Conservation (phyloP, 2,888 invertebrate species). For the Hemistola chrysoprasaria region DNA sequence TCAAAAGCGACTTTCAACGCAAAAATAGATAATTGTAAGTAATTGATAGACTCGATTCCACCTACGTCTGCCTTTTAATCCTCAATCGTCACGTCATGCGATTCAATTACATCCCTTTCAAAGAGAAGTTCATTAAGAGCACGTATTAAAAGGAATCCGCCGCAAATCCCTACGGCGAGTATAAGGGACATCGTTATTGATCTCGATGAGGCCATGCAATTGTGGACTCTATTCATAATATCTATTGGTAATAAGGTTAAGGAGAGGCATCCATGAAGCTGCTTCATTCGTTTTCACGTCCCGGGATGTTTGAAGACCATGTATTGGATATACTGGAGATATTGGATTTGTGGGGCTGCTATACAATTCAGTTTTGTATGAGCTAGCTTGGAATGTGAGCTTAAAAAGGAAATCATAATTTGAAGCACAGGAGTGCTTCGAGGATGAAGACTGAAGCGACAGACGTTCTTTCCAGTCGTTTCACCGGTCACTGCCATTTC, state of each 20-base stretch:
- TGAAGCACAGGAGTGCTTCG: too few species aligned
- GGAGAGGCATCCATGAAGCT: background rate
- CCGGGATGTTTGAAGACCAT: background rate
- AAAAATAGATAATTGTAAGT: too few species aligned
- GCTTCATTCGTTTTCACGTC: slow-evolving; percentile 1
- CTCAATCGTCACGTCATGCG: background rate
- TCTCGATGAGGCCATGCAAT: slow-evolving; percentile 5
- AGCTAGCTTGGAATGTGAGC: too few species aligned
- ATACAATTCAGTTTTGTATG: too few species aligned
- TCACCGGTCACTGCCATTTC: slow-evolving; percentile 9
- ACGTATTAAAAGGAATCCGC: slow-evolving; percentile 18
- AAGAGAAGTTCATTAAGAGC: slow-evolving; percentile 13
- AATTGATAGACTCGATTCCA: too few species aligned
- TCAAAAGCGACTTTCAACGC: too few species aligned
- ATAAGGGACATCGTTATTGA: slow-evolving; percentile 6
- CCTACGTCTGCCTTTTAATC: too few species aligned
- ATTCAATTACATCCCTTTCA: slow-evolving; percentile 12
- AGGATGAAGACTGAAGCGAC: background rate
- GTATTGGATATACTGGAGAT: too few species aligned
- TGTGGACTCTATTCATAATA: slow-evolving; percentile 5
- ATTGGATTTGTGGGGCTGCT: too few species aligned
- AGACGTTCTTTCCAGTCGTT: background rate
- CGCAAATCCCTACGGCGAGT: slow-evolving; percentile 4
- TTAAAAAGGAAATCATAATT: too few species aligned
- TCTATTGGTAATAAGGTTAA: slow-evolving; percentile 2